Base-by-base conservation (phyloP, 2,113 vertebrate species). In the Bubo blakistoni region DNA sequence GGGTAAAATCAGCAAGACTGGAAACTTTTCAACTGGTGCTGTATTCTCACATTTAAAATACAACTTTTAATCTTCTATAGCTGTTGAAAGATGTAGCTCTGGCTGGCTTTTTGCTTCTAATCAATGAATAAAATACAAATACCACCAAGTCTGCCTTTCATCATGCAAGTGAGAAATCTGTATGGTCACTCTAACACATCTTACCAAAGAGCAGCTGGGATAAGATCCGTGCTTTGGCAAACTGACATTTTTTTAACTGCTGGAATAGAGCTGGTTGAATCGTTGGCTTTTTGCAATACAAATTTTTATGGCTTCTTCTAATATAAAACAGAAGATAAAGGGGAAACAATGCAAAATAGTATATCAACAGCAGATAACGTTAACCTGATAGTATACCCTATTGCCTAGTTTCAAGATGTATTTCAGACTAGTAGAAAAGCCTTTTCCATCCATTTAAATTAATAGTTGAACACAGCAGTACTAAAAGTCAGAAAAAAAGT, bases 251-350 rank as follows among this genome's bases (percentile, higher is more conserved):
- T 84, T 95, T 92, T 80, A 82, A 91, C 74, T 91, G 86, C 62
- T 91, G 70, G 62, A 72, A 57, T 42, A 91, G 42, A 87, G 54
- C 25, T 92, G 74, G 47, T 69, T 87, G 89, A 92, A 94, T 92
- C 87, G 78, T 77, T 95, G 83, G 74, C 81, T 95, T 95, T 94
- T 91, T 96, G 27, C 66, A 91, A 47, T 82, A 69, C 73, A 76
- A 58, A 49, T 36, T 96, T 97, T 97, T 97, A 96, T 95, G 49
- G 85, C 30, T 70, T 36, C 38, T 88, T 71, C 58, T 96, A 92
- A 94, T 91, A 77, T 46, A 87, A 97, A 97, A 87, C 94, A 95
- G 86, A 95, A 91, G 78, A 91, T 88, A 81, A 81, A 95, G 62
- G 51, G 42, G 74, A 92, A 97, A 87, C 70, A 77, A 81, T 87